These are phyloP conservation scores for Agrypnus murinus DNA, from an alignment of 2,888 invertebrate species.

Conservation along the genomic window DNA sequence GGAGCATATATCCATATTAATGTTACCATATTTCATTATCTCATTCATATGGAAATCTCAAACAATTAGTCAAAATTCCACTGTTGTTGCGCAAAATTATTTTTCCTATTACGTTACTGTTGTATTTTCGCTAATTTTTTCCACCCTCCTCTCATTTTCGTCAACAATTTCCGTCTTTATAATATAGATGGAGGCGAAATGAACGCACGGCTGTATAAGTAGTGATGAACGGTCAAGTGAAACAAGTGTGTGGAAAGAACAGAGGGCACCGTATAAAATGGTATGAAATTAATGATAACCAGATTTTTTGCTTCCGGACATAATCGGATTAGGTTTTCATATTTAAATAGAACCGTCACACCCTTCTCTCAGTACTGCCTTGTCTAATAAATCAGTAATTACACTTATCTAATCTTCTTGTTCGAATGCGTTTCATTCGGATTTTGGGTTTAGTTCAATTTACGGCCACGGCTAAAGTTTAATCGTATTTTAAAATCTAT, in stretches of 20 bases:
- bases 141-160: not conserved
- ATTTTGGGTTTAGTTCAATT: constrained; percentile 66
- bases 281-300: constrained; percentile 42
- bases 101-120: not conserved
- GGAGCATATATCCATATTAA: constrained; percentile 82
- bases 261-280: not conserved
- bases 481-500: constrained; percentile 64
- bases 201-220: too few species aligned
- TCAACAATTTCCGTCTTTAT: not conserved
- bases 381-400: constrained; percentile 69
- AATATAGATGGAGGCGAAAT: too few species aligned
- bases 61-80: constrained; percentile 75
- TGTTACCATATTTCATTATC: constrained; percentile 87
- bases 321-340: constrained; percentile 60
- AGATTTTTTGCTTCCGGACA: constrained; percentile 46
- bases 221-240: too few species aligned
- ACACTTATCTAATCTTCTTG: constrained; percentile 70
- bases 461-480: constrained; percentile 62
- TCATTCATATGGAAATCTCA: constrained; percentile 89
- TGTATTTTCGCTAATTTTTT: too few species aligned
- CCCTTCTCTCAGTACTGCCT: constrained; percentile 60
- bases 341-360: constrained; percentile 61
- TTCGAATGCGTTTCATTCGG: constrained; percentile 66
- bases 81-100: constrained; percentile 54
- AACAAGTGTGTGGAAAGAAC: too few species aligned